Percentiles rank a stretch among this genome's conserved stretches.
Conservation (phyloP, 2,888 invertebrate genomes). For the Tachystola acroxantha region DNA sequence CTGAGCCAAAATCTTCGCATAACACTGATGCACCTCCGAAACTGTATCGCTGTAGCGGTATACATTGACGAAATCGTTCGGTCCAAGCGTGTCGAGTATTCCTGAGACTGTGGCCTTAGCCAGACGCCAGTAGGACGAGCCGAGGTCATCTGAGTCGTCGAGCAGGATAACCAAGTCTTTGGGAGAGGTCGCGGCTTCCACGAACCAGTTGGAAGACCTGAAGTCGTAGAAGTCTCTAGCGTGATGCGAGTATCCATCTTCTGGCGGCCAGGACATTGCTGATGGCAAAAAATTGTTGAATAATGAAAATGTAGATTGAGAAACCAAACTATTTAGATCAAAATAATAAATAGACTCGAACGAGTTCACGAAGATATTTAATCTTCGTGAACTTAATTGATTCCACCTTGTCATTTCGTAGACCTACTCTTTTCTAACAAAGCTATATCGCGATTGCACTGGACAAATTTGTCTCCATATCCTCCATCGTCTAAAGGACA, state of each 20-base stretch:
- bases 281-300: slow-evolving; percentile 6
- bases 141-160: slow-evolving; percentile 94
- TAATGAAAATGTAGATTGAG: too few relatives aligned
- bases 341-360: too few relatives aligned
- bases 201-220: slow-evolving; percentile 96
- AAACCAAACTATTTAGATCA: too few relatives aligned
- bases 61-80: slow-evolving; percentile 98
- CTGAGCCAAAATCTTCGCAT: slow-evolving; percentile 92
- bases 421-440: too few relatives aligned
- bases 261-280: slow-evolving; percentile 92
- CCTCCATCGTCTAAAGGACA: too few relatives aligned
- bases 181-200: slow-evolving; percentile 97
- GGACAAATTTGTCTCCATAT: too few relatives aligned
- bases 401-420: too few relatives aligned
- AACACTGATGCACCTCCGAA: slow-evolving; percentile 92
- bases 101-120: slow-evolving; percentile 93
- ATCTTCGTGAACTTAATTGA: too few relatives aligned
- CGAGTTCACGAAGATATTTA: too few relatives aligned
- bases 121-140: slow-evolving; percentile 89
- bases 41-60: slow-evolving; percentile 92
- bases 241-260: slow-evolving; percentile 86
- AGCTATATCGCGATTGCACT: too few relatives aligned
- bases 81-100: slow-evolving; percentile 95
- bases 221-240: slow-evolving; percentile 95
- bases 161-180: slow-evolving; percentile 97